Conservation (phyloP, 2,888 invertebrate genomes). For the Lasius fuliginosus region DNA sequence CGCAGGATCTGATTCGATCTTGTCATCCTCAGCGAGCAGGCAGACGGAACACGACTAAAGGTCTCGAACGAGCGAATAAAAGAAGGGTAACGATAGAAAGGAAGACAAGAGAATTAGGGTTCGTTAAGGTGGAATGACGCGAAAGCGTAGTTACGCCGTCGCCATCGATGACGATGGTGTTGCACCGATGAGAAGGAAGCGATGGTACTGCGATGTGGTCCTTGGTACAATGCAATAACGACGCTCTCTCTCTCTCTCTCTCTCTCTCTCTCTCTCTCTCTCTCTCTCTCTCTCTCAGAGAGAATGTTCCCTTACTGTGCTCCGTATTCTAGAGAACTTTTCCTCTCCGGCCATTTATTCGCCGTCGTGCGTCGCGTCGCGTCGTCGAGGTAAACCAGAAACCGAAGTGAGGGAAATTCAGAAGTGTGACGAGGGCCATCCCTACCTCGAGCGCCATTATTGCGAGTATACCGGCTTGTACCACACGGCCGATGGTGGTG, state of each 20-base stretch:
- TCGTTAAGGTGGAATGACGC: background rate
- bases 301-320: background rate
- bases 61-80: background rate
- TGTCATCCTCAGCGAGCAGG: background rate
- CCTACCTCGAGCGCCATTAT: constrained; percentile 40
- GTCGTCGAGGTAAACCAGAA: constrained; percentile 44
- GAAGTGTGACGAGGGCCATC: constrained; percentile 48
- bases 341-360: constrained; percentile 28
- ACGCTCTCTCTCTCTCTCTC: background rate
- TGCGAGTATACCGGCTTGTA: constrained; percentile 52
- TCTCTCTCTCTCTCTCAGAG: background rate
- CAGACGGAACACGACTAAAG: background rate
- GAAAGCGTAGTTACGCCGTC: background rate
- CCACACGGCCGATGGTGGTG: constrained; percentile 50
- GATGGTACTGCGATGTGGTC: constrained; percentile 3
- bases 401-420: constrained; percentile 38
- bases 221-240: constrained; percentile 24
- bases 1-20: background rate
- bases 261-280: background rate
- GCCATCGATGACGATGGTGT: constrained; percentile 8
- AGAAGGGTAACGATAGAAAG: background rate
- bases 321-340: background rate
- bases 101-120: background rate
- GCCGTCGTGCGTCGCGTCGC: constrained; percentile 10
- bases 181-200: background rate